A percentile compares a stretch with the other conserved stretches of the same genome.
These are phyloP conservation scores for Morpho achilles DNA, from an alignment of 2,888 invertebrate species.

Conservation along the genomic window DNA sequence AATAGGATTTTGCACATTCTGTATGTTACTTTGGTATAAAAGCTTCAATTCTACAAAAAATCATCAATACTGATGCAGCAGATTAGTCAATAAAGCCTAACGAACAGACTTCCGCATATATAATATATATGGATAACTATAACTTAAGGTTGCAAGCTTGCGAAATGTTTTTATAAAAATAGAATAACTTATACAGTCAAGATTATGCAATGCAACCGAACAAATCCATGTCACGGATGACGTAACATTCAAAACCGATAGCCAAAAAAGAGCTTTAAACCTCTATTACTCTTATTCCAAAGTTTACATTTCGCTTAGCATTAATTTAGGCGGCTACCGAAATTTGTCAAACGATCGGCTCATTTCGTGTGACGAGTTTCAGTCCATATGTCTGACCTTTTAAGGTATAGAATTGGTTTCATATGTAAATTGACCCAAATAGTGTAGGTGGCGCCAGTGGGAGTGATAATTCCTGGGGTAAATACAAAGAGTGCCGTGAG, in stretches of 20 bases:
- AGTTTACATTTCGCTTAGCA: conserved; percentile 53
- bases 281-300: conserved; percentile 36
- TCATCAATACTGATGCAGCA: too few species aligned
- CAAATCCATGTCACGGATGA: conserved; percentile 6
- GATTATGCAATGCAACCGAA: neutral
- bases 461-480: conserved; percentile 74
- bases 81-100: too few species aligned
- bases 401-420: conserved; percentile 49
- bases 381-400: conserved; percentile 42
- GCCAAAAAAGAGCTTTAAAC: conserved; percentile 5
- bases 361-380: conserved; percentile 26
- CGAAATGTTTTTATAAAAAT: neutral
- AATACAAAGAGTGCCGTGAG: conserved; percentile 72
- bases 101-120: too few species aligned
- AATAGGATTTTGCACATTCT: too few species aligned
- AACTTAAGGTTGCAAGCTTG: too few species aligned
- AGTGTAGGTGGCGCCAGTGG: conserved; percentile 66
- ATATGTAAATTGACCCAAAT: conserved; percentile 45
- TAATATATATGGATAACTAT: too few species aligned
- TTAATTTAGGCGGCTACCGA: conserved; percentile 57
- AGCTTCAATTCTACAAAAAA: too few species aligned
- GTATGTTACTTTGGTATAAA: too few species aligned
- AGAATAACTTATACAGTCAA: neutral
- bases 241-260: conserved; percentile 3
- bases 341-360: conserved; percentile 52